These are phyloP conservation scores for Aplodontia rufa DNA, from an alignment of 2,113 vertebrate genomes.

Conservation along the genomic window DNA sequence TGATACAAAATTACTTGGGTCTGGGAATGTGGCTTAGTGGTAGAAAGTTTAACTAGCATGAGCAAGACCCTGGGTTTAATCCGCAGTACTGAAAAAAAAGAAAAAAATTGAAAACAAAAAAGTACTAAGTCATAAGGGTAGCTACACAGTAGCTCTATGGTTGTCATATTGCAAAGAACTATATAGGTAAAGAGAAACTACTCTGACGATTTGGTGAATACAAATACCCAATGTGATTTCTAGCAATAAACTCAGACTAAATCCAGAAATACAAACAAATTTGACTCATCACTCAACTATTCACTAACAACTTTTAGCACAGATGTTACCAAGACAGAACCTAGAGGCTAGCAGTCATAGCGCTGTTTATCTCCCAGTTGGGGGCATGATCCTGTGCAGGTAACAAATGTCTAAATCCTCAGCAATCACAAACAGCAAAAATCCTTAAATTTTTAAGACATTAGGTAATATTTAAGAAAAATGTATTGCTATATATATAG, in stretches of 20 bases:
- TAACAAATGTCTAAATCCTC: background rate
- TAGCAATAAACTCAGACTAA: background rate
- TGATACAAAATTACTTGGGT: background rate
- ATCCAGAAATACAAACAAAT: background rate
- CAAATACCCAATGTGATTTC: background rate
- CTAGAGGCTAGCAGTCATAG: background rate
- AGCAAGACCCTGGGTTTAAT: background rate
- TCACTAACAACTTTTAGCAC: background rate
- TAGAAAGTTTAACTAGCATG: background rate
- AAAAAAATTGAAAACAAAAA: background rate
- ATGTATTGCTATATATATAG: background rate
- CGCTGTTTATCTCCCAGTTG: accelerated
- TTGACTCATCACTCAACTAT: background rate
- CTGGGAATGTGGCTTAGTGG: background rate
- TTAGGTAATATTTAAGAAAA: background rate
- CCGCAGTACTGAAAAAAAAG: background rate
- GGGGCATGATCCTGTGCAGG: background rate
- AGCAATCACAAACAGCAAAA: background rate
- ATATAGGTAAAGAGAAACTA: background rate
- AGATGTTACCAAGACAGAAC: background rate
- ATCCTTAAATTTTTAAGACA: background rate
- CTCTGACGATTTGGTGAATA: background rate
- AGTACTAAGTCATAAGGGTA: too few species aligned
- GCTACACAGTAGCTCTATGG: too few species aligned
- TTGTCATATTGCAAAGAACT: background rate